Evolutionary conservation across 1,140 invertebrate species (phyloP), one percentile per base, ranked within the genome.

Genomic region (Acyrthosiphon pisum): DNA sequence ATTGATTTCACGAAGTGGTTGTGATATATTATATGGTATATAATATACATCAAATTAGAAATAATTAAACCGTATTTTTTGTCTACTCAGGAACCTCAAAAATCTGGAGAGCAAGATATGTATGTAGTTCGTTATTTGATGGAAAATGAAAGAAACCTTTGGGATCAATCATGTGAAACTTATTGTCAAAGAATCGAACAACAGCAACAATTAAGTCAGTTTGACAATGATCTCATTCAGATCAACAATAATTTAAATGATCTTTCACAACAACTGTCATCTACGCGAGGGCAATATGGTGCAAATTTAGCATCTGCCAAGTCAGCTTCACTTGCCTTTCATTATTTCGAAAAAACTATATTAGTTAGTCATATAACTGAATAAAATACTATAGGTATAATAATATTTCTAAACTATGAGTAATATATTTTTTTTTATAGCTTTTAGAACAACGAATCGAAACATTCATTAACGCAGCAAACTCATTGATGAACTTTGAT

Each of bases 331-430:
- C 95, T 96, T 91, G 96, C 97, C 83, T 98, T 98, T 95, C 95
- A 96, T 88, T 96, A 97, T 94, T 98, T 98, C 95, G 97, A 98
- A 95, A 97, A 97, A 95, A 98, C 97, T 88, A 96, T 98, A 94
- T 96, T 97, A 95, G 97, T 98, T 95, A 96, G 95, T 95, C 26
- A 93, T 81, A 18, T 7, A 84, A 50, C 6, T 26, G 8, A 50
- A 37, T 86, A 46, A 46, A 90, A 90, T 37, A 26, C 1, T 50
- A 3, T 41, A 41, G 41, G 41, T 41, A 35, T 1, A 18, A 18
- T 30, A 26, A 20, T 84, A 83, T 84, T 84, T 37, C 23, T 84
- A 2, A 6, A 84, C 0, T 53, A 50, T 37, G 46, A 93, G 14
- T 41, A 83, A 86, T 86, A 7, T 81, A 20, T n/a, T 50, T 84